Evolutionary conservation across 2,888 invertebrate genomes (phyloP), one percentile per base, ranked within the genome.

Genomic region (Lasioglossum malachurum): DNA sequence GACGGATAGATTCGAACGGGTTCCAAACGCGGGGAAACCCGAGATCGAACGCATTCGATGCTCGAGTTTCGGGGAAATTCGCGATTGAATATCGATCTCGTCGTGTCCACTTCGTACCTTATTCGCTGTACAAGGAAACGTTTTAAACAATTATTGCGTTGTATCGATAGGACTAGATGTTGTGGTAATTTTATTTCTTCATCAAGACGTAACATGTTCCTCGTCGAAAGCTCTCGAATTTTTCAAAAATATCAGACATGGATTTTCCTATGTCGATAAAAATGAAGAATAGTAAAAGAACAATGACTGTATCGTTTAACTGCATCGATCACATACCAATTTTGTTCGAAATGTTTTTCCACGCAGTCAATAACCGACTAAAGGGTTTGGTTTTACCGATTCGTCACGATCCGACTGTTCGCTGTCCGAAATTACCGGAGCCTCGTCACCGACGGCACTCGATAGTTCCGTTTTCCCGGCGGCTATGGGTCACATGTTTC

Each of bases 391-490:
- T 27, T 27, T 60, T 14, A 27, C 14, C n/a, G 27, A 14, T 60
- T 27, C n/a, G 14, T 12, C 12, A 60, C 44, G 31, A 74, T 23
- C 19, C 53, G 57, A 12, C 38, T 38, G 38, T 38, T 23, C 57
- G n/a, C 14, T 5, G 60, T 60, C 27, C 27, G 14, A n/a, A 71
- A 57, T 76, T 27, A 4, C 75, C 41, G 31, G 67, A 64, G 31
- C 38, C n/a, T 12, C 19, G 64, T 44, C 38, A 16, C 23, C 46
- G 38, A 41, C 27, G 53, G 19, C 64, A 44, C 78, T 57, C 86
- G 75, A 79, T 86, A 76, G 78, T 86, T 87, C 76, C 73, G 86
- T 85, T 82, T 67, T 74, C 74, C 86, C 72, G 31, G 49, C 14
- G 78, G 86, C 81, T 57, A 60, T 73, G 69, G 81, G 74, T 77